Evolutionary conservation across 1,140 invertebrate species (phyloP).

Genomic region (Mizuhopecten yessoensis): DNA sequence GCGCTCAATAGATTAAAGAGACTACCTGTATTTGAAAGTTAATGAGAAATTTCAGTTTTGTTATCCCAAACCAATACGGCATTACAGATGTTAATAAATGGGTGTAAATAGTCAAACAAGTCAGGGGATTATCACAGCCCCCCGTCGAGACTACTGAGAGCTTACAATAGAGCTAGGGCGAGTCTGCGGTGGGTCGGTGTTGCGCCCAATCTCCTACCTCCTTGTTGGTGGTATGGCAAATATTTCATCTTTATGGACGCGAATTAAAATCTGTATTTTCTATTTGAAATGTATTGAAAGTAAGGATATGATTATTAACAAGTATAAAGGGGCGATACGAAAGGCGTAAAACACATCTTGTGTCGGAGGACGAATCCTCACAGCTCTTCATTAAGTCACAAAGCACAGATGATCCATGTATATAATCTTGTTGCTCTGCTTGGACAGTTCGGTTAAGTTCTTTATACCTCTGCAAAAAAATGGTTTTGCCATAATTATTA

Average conservation of each 20-base stretch:
- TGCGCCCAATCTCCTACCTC: background rate
- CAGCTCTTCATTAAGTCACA: slow-evolving; percentile 10
- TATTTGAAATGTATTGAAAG: slow-evolving; percentile 19
- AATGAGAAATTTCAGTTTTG: slow-evolving; percentile 28
- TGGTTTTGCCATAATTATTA: slow-evolving; percentile 17
- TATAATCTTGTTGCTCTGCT: background rate
- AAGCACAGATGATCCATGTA: background rate
- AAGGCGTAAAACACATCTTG: slow-evolving; percentile 38
- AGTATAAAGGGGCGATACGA: background rate
- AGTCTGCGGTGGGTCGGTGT: slow-evolving; percentile 30
- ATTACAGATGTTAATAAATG: slow-evolving; percentile 40
- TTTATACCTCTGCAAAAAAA: background rate
- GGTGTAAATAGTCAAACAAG: slow-evolving; percentile 33
- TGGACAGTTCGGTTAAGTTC: slow-evolving; percentile 28
- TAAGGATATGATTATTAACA: slow-evolving; percentile 39
- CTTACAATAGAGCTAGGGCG: background rate
- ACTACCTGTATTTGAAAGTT: slow-evolving; percentile 27
- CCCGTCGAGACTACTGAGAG: background rate
- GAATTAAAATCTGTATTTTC: slow-evolving; percentile 28
- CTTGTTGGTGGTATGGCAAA: slow-evolving; percentile 37
- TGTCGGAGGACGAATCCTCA: background rate
- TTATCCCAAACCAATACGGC: background rate
- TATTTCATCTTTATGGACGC: slow-evolving; percentile 38
- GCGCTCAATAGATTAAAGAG: slow-evolving; percentile 3
- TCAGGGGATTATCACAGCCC: background rate